phyloP scores from a whole-genome alignment of 2,113 vertebrate genomes.

The Chloebia gouldiae region DNA sequence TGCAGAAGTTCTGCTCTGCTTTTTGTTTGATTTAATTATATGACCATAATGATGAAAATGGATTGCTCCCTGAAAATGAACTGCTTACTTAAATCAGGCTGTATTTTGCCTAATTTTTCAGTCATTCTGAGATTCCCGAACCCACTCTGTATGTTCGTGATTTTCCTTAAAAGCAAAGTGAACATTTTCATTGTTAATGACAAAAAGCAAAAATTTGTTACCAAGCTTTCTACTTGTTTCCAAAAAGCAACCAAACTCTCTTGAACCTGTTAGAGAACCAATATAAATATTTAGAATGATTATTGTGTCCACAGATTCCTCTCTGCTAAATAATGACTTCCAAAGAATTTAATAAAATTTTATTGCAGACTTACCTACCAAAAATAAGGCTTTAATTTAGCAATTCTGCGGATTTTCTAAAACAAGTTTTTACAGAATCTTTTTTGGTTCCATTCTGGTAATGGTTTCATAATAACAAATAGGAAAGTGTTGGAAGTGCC shows the following conservation, averaged over 20 bases:
- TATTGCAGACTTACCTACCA: background rate
- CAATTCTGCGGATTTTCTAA: background rate
- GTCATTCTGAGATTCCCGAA: background rate
- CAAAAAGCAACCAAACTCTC: background rate
- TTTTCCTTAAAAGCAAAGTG: background rate
- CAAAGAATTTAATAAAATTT: background rate
- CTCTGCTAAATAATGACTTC: background rate
- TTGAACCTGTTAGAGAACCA: background rate
- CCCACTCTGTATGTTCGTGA: background rate
- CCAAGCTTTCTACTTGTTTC: background rate
- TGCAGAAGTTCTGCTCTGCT: background rate
- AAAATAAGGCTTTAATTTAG: background rate
- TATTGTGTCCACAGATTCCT: background rate
- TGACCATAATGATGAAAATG: background rate
- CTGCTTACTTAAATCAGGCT: background rate
- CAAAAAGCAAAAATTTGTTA: background rate
- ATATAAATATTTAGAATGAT: background rate
- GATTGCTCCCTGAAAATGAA: background rate
- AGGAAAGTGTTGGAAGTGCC: background rate
- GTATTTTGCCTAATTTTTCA: background rate
- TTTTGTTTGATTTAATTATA: background rate
- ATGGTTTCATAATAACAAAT: background rate
- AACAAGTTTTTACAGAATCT: background rate
- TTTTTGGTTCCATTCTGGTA: background rate
- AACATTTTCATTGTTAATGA: background rate